Percentiles rank a stretch among this genome's conserved stretches.
Evolutionary conservation across 2,113 vertebrate species (phyloP).

Genomic region (Neotoma lepida): DNA sequence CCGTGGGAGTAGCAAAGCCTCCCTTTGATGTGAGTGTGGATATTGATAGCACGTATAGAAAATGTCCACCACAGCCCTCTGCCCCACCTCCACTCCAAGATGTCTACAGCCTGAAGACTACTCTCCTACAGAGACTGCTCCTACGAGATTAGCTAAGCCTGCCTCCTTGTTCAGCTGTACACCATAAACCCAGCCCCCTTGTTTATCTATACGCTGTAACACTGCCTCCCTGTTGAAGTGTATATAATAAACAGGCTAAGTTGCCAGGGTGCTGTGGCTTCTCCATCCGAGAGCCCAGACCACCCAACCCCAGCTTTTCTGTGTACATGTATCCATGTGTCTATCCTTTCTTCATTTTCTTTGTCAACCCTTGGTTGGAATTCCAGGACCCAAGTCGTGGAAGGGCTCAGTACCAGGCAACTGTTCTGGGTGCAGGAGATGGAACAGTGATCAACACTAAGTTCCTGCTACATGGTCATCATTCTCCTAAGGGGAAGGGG

Average conservation of each 20-base stretch:
- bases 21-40: background rate
- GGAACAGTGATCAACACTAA: background rate
- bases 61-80: background rate
- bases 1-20: background rate
- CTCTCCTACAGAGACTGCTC: background rate
- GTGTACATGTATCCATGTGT: background rate
- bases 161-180: background rate
- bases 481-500: accelerated
- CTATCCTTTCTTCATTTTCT: background rate
- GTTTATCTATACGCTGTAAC: background rate
- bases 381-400: too few species aligned
- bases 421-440: background rate
- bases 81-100: background rate
- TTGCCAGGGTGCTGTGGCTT: background rate
- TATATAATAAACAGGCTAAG: background rate
- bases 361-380: too few species aligned
- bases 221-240: background rate
- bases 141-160: too few species aligned
- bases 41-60: background rate
- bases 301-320: background rate
- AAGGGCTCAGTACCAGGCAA: background rate
- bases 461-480: background rate
- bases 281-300: background rate
- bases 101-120: background rate
- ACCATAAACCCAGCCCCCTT: background rate